Evolutionary conservation across 2,888 invertebrate species (phyloP).

Genomic region (Trachelus iudaicus): DNA sequence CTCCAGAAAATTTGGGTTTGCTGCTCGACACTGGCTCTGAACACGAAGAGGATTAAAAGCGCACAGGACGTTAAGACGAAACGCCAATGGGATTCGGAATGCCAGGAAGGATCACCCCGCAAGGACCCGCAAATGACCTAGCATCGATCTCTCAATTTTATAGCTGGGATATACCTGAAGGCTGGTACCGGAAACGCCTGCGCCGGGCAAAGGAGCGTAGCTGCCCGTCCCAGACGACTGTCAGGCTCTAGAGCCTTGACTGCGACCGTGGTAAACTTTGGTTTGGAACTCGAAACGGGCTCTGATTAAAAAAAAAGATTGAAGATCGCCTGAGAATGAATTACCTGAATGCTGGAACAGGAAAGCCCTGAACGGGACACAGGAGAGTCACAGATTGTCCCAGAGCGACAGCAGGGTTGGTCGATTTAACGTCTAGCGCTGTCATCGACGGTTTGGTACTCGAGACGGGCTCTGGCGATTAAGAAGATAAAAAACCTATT

Average conservation of each 20-base stretch:
- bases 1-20: slow-evolving; percentile 70
- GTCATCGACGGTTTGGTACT: slow-evolving; percentile 69
- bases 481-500: slow-evolving; percentile 2
- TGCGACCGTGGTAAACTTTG: slow-evolving; percentile 39
- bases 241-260: slow-evolving; percentile 19
- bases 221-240: slow-evolving; percentile 20
- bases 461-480: slow-evolving; percentile 68
- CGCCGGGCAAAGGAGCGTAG: slow-evolving; percentile 75
- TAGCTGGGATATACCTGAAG: slow-evolving; percentile 63
- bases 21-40: slow-evolving; percentile 80
- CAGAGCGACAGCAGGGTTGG: slow-evolving; percentile 41
- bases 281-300: slow-evolving; percentile 47
- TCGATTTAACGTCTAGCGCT: slow-evolving; percentile 63
- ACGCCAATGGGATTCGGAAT: neutral
- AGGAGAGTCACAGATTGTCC: slow-evolving; percentile 67
- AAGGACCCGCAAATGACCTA: neutral
- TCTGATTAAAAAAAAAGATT: slow-evolving; percentile 29
- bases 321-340: slow-evolving; percentile 6
- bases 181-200: slow-evolving; percentile 73
- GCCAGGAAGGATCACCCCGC: neutral
- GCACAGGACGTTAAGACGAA: neutral
- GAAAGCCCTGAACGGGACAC: slow-evolving; percentile 82
- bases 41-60: slow-evolving; percentile 9
- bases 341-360: slow-evolving; percentile 80
- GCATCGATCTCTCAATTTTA: neutral